A percentile compares a stretch with the other conserved stretches of the same genome.
phyloP scores from a whole-genome alignment of 1,140 invertebrate species.

The fruit fly (Drosophila melanogaster) region DNA sequence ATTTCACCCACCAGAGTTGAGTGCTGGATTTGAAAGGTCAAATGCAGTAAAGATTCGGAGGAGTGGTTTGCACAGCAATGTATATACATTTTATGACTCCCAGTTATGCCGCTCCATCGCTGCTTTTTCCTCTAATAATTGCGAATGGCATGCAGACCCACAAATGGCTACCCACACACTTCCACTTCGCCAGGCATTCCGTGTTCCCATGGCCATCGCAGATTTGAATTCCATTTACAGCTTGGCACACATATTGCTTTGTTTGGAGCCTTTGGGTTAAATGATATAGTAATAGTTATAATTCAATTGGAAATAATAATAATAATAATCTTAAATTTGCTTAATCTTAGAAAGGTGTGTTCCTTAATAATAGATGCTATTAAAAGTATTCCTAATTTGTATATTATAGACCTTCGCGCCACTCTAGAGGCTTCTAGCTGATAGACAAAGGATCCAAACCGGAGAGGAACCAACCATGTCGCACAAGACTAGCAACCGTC shows the following conservation, averaged over 20 bases:
- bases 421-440: slow-evolving; percentile 24
- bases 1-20: slow-evolving; percentile 40
- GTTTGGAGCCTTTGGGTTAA: not conserved
- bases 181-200: slow-evolving; percentile 15
- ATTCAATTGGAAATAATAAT: slow-evolving; percentile 2
- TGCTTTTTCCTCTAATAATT: slow-evolving; percentile 35
- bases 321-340: too few species aligned
- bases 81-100: slow-evolving; percentile 35
- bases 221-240: slow-evolving; percentile 44
- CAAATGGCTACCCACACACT: slow-evolving; percentile 42
- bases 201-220: slow-evolving; percentile 45
- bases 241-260: slow-evolving; percentile 3
- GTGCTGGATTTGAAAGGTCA: slow-evolving; percentile 65
- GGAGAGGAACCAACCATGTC: slow-evolving; percentile 57
- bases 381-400: too few species aligned
- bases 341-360: not conserved
- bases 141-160: slow-evolving; percentile 43
- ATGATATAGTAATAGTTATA: not conserved
- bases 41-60: slow-evolving; percentile 43
- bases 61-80: slow-evolving; percentile 40
- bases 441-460: slow-evolving; percentile 2
- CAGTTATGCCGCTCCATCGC: slow-evolving; percentile 28
- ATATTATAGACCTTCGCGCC: slow-evolving; percentile 25
- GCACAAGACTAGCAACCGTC: slow-evolving; percentile 72
- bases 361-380: too few species aligned